Evolutionary conservation across 53 echinoderm and acorn worm species (phyloP).

Genomic region (Holothuria leucospilota): DNA sequence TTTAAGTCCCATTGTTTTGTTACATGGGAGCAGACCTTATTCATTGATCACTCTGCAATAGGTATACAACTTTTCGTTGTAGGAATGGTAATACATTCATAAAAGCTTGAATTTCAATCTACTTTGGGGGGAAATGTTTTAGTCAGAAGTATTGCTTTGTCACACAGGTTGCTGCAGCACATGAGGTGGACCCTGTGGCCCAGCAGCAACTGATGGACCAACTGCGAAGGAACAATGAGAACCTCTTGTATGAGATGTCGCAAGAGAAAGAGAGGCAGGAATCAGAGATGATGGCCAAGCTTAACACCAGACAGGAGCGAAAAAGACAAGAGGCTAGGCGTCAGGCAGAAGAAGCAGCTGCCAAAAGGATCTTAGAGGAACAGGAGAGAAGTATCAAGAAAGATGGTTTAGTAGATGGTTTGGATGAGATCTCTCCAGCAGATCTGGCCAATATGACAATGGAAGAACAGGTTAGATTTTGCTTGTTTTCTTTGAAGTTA

Average conservation of each 20-base stretch:
- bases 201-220: constrained; percentile 94
- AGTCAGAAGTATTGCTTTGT: background rate
- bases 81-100: background rate
- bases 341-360: constrained; percentile 83
- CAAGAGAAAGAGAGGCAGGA: constrained; percentile 80
- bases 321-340: constrained; percentile 71
- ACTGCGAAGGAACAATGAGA: constrained; percentile 84
- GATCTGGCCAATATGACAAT: constrained; percentile 79
- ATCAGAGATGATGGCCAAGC: constrained; percentile 84
- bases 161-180: constrained; percentile 17
- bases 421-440: constrained; percentile 63
- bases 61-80: background rate
- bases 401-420: constrained; percentile 67
- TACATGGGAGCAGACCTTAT: too few species aligned
- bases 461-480: constrained; percentile 88
- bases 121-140: background rate
- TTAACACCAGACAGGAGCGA: constrained; percentile 68
- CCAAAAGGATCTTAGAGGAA: constrained; percentile 80
- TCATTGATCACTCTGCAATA: too few species aligned
- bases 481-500: too few species aligned
- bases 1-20: too few species aligned
- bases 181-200: constrained; percentile 81
- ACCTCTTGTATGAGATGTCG: constrained; percentile 80
- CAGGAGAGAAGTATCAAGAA: constrained; percentile 80
- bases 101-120: too few species aligned